Base-by-base conservation (phyloP, 2,113 vertebrate species). In the Mohoua ochrocephala region DNA sequence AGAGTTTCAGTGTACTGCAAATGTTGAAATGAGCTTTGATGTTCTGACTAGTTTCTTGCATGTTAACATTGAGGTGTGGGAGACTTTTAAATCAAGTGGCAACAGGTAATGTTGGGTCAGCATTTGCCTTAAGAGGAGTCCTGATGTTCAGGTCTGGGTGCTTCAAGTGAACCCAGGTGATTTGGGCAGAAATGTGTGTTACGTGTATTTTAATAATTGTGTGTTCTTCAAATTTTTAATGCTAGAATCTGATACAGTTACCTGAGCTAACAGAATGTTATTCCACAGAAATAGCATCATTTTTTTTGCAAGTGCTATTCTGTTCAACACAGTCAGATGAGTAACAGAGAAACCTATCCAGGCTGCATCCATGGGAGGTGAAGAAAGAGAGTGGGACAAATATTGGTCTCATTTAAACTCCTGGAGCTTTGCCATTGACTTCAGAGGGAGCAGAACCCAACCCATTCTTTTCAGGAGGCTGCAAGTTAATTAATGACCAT, bases 21-120 rank as follows among this genome's bases (percentile, higher is more conserved):
- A 76, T 78, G 23, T 89, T 30, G 7, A 84, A 91, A 91, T 30
- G 30, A 93, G 41, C 63, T 94, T 71, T 96, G 45, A 35, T 94
- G 77, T 73, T 84, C 20, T 47, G 69, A 60, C 61, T 61, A 74
- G 44, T 64, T 84, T 80, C 37, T 74, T 88, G 73, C 33, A 30
- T 56, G 39, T 35, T 65, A 88, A 61, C 54, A n/a, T 10, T 54
- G 77, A 64, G 47, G 27, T 90, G 64, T 90, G 89, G 92, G 68
- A 90, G 87, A 82, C 89, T 94, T 88, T 73, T 71, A 89, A 85
- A 87, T 92, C 87, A 92, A 86, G 79, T 74, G 80, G 41, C 78
- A 91, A 76, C 71, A 87, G 74, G 70, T 92, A 60, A 84, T 83
- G 22, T 59, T 69, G n/a, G 60, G 53, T 89, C 61, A 93, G 76